phyloP scores from a whole-genome alignment of 2,113 vertebrate genomes.

The Dicentrarchus labrax region DNA sequence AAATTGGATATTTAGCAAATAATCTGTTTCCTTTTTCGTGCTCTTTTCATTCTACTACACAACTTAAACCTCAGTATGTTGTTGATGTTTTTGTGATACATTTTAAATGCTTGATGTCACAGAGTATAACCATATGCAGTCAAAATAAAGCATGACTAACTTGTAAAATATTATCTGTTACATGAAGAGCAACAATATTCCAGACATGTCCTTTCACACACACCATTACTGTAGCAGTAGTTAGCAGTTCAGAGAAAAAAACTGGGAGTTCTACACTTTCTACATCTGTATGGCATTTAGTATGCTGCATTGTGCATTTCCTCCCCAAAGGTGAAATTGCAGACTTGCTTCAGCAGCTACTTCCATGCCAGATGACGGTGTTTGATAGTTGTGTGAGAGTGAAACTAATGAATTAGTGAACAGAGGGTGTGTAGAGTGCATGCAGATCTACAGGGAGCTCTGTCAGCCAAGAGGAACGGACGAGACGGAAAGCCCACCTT shows the following conservation, averaged over 20 bases:
- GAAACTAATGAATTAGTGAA: slow-evolving; percentile 78
- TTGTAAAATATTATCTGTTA: background rate
- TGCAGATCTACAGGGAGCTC: slow-evolving; percentile 62
- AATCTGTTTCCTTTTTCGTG: too few species aligned
- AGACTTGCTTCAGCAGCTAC: slow-evolving; percentile 57
- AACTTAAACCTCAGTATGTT: background rate
- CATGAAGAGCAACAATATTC: slow-evolving; percentile 16
- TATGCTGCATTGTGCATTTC: slow-evolving; percentile 60
- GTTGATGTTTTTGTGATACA: slow-evolving; percentile 2
- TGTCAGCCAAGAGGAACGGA: slow-evolving; percentile 60
- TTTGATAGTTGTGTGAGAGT: slow-evolving; percentile 72
- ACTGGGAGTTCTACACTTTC: slow-evolving; percentile 12
- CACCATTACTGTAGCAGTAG: slow-evolving; percentile 2
- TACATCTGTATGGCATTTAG: slow-evolving; percentile 68
- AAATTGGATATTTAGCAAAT: too few species aligned
- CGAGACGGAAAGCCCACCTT: slow-evolving; percentile 70
- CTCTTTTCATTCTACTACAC: background rate
- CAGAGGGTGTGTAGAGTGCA: slow-evolving; percentile 63
- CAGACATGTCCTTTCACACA: background rate
- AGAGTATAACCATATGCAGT: slow-evolving; percentile 1
- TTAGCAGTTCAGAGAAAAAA: slow-evolving; percentile 21
- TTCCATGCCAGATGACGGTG: slow-evolving; percentile 62
- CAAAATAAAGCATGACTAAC: slow-evolving; percentile 1
- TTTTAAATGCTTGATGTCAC: slow-evolving; percentile 16
- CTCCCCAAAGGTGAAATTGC: slow-evolving; percentile 62